Conservation (phyloP, 1,140 invertebrate genomes). For the Zaprionus tsacasi region DNA sequence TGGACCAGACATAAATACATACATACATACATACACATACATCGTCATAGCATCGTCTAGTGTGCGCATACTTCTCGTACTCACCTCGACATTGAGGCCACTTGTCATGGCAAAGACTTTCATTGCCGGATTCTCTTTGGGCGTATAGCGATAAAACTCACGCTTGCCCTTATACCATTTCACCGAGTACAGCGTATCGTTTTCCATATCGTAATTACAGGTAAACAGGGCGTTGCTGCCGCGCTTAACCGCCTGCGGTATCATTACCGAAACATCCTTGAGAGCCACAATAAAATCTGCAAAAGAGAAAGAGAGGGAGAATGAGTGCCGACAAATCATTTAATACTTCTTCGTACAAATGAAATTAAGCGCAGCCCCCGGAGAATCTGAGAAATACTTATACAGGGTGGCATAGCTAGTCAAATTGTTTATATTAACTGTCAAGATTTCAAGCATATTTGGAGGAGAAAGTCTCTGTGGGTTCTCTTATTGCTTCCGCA, state of each 20-base stretch:
- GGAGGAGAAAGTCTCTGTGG: not conserved
- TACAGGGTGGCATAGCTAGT: not conserved
- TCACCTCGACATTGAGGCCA: conserved; percentile 89
- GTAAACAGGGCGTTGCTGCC: conserved; percentile 89
- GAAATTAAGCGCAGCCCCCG: conserved; percentile 32
- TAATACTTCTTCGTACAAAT: conserved; percentile 31
- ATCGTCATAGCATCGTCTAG: not conserved
- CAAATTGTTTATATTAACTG: conserved; percentile 13
- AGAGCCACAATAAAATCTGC: conserved; percentile 85
- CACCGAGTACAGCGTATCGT: conserved; percentile 91
- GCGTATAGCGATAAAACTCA: conserved; percentile 90
- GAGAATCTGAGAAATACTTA: not conserved
- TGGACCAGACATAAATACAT: conserved; percentile 15
- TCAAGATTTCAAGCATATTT: not conserved
- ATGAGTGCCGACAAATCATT: conserved; percentile 27
- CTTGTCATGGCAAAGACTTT: conserved; percentile 87
- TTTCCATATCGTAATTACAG: conserved; percentile 92
- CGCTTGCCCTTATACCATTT: conserved; percentile 91
- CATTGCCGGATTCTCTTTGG: conserved; percentile 87
- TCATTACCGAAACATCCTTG: conserved; percentile 87
- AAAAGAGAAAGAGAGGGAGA: conserved; percentile 59
- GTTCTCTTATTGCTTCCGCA: no score
- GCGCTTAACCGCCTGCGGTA: conserved; percentile 89
- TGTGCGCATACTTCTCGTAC: conserved; percentile 74
- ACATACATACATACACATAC: not conserved